Percentiles rank a stretch among this genome's conserved stretches.
Evolutionary conservation across 2,888 invertebrate species (phyloP).

Genomic region (Timema cristinae): DNA sequence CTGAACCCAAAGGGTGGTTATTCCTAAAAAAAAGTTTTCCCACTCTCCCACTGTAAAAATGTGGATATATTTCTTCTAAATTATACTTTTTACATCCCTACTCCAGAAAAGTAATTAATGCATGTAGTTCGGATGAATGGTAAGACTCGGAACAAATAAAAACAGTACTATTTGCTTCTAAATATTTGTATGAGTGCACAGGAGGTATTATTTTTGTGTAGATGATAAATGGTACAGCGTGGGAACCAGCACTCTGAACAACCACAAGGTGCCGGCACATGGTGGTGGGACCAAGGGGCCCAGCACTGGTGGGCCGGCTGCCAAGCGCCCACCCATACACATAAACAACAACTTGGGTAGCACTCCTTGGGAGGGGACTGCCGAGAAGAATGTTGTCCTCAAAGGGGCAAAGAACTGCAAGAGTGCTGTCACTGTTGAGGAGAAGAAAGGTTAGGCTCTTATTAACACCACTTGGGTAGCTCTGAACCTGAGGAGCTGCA

Average conservation of each 20-base stretch:
- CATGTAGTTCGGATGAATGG: too few species aligned
- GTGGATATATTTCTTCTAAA: too few species aligned
- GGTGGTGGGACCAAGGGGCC: conserved; percentile 40
- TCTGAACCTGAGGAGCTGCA: too few species aligned
- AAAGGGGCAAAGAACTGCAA: conserved; percentile 31
- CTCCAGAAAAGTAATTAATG: too few species aligned
- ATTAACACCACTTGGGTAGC: too few species aligned
- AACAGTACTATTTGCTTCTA: too few species aligned
- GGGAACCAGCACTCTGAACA: conserved; percentile 32
- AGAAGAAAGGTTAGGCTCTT: conserved; percentile 28
- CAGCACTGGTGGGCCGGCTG: conserved; percentile 39
- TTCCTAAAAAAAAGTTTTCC: too few species aligned
- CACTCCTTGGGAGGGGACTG: conserved; percentile 28
- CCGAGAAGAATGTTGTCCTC: conserved; percentile 28
- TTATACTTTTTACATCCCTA: too few species aligned
- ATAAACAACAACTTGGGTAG: conserved; percentile 38
- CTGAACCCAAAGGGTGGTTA: too few species aligned
- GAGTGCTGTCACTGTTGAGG: conserved; percentile 25
- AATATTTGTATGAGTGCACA: too few species aligned
- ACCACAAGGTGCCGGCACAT: conserved; percentile 44
- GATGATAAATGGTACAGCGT: conserved; percentile 25
- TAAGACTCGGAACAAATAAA: too few species aligned
- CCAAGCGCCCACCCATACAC: conserved; percentile 40
- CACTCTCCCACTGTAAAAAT: too few species aligned
- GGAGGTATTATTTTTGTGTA: not conserved